Evolutionary conservation across 2,888 invertebrate genomes (phyloP).

Genomic region (Melinaea marsaeus): DNA sequence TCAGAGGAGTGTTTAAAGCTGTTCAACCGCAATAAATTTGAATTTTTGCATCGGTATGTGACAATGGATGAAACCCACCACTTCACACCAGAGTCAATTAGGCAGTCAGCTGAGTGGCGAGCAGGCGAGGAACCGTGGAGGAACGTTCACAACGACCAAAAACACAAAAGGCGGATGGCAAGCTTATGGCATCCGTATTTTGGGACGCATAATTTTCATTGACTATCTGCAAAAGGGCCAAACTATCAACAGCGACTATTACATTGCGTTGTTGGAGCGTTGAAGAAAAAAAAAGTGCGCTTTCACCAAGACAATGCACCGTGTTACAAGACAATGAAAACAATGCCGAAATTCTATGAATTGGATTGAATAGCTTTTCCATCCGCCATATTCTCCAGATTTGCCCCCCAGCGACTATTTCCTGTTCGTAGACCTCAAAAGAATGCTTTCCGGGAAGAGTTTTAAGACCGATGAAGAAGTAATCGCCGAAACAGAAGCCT

Average conservation of each 20-base stretch:
- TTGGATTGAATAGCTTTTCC: not conserved
- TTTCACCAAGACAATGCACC: not conserved
- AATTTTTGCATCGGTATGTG: not conserved
- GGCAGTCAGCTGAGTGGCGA: constrained; percentile 15
- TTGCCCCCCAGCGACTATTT: not conserved
- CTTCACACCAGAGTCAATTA: constrained; percentile 23
- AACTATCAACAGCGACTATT: not conserved
- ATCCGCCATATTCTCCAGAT: constrained; percentile 23
- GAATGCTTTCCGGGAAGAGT: not conserved
- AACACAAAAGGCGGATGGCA: too few species aligned
- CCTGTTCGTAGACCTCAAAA: not conserved
- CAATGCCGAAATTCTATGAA: too few species aligned
- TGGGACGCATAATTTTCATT: not conserved
- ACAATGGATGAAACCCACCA: constrained; percentile 24
- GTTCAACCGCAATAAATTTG: constrained; percentile 11
- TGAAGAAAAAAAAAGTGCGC: not conserved
- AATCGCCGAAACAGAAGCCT: not conserved
- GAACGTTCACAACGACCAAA: too few species aligned
- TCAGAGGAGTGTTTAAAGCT: constrained; percentile 19
- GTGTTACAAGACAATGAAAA: too few species aligned
- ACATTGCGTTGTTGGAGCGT: constrained; percentile 9
- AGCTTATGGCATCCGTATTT: too few species aligned
- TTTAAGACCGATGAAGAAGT: not conserved
- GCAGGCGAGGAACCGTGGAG: too few species aligned
- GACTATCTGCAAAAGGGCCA: constrained; percentile 8